A percentile compares a stretch with the other conserved stretches of the same genome.
These are phyloP conservation scores for Sebastes trivittatus DNA, from an alignment of 2,797 vertebrate genomes.

Conservation along the genomic window DNA sequence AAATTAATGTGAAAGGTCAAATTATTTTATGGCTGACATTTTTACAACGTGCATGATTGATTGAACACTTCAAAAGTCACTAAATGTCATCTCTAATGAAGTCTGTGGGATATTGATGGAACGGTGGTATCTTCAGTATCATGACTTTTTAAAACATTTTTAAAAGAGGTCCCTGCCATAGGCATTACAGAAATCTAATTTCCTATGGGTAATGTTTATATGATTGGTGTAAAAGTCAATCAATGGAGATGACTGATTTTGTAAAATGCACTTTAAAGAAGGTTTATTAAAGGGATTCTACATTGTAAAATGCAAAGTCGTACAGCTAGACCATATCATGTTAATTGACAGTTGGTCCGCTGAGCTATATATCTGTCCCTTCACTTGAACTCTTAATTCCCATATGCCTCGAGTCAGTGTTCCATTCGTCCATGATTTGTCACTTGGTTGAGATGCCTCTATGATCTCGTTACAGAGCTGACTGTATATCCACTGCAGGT, in stretches of 20 bases:
- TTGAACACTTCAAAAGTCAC: slow-evolving; percentile 53
- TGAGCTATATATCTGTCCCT: neutral
- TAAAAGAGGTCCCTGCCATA: too few relatives aligned
- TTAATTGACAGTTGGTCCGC: neutral
- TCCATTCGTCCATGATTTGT: neutral
- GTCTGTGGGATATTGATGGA: slow-evolving; percentile 15
- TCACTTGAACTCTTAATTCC: neutral
- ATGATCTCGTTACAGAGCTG: neutral
- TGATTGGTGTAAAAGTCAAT: neutral
- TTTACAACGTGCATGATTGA: slow-evolving; percentile 38
- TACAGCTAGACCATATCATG: neutral
- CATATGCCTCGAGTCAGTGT: neutral
- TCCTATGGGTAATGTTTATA: neutral
- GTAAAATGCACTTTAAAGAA: neutral
- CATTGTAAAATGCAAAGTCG: neutral
- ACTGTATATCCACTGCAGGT: neutral
- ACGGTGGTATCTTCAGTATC: neutral
- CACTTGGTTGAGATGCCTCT: neutral
- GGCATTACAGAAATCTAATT: neutral
- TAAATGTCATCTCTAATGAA: slow-evolving; percentile 68
- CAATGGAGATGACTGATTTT: neutral
- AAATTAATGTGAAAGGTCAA: slow-evolving; percentile 61
- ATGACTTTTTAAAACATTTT: slow-evolving; percentile 2
- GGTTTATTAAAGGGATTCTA: neutral
- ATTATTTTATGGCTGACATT: slow-evolving; percentile 68